Evolutionary conservation across 2,113 vertebrate genomes (phyloP).

Genomic region (Apteryx mantelli): DNA sequence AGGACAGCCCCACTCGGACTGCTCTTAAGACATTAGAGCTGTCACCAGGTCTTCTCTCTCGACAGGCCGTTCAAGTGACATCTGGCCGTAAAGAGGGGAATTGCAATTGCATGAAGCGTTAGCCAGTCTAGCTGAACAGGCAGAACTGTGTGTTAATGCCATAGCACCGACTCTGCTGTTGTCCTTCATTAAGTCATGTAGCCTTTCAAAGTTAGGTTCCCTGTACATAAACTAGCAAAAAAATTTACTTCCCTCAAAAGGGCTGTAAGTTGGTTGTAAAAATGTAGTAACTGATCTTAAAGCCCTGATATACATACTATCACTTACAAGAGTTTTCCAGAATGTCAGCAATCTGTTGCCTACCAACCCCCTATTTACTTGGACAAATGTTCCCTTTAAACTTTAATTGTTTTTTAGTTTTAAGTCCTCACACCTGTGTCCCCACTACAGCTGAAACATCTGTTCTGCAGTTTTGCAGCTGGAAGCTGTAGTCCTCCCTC

Average conservation of each 20-base stretch:
- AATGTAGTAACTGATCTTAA: background rate
- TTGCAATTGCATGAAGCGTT: accelerated
- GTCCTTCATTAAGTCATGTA: accelerated
- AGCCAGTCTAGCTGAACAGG: accelerated
- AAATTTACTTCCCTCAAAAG: background rate
- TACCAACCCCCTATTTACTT: background rate
- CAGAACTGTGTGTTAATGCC: background rate
- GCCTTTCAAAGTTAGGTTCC: background rate
- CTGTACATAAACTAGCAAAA: background rate
- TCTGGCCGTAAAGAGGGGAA: background rate
- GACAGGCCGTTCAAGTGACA: background rate
- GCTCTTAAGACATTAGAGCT: background rate
- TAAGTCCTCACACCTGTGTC: background rate
- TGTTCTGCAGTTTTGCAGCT: background rate
- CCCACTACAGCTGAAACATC: background rate
- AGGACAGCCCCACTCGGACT: background rate
- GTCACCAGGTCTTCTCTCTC: background rate
- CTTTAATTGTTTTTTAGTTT: background rate
- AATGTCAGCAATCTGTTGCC: background rate
- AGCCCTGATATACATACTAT: background rate
- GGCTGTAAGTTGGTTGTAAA: background rate
- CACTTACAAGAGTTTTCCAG: background rate
- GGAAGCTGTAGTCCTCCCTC: background rate
- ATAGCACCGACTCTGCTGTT: background rate
- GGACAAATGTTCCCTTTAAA: background rate